A percentile compares a stretch with the other conserved stretches of the same genome.
Evolutionary conservation across 2,888 invertebrate genomes (phyloP).

Genomic region (Druceiella hillmani): DNA sequence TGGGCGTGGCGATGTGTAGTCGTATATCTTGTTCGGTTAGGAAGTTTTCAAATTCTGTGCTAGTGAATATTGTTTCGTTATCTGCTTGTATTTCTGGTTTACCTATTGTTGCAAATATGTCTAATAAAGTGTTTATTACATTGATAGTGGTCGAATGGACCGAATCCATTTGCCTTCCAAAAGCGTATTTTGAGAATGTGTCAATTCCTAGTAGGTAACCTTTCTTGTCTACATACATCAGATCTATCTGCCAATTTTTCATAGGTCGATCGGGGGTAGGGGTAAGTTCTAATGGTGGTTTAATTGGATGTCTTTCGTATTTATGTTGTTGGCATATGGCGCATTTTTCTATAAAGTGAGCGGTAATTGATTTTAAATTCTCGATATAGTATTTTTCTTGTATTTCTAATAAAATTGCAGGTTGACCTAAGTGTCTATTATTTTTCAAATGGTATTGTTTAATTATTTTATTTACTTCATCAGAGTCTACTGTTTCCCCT

Average conservation of each 20-base stretch:
- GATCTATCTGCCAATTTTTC: not conserved
- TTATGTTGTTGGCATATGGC: not conserved
- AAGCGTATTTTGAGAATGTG: not conserved
- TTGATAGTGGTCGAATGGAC: too few species aligned
- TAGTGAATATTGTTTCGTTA: too few species aligned
- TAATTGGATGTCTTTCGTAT: not conserved
- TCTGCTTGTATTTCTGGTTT: too few species aligned
- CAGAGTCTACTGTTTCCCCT: not conserved
- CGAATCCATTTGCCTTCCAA: not conserved
- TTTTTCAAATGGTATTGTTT: conserved; percentile 1
- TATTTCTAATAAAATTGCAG: not conserved
- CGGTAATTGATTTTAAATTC: not conserved
- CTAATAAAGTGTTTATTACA: too few species aligned
- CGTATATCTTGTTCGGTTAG: too few species aligned
- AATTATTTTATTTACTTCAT: not conserved
- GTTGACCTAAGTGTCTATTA: not conserved
- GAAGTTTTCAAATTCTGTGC: too few species aligned
- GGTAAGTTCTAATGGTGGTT: not conserved
- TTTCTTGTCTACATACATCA: not conserved
- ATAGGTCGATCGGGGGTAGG: not conserved
- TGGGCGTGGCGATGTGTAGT: too few species aligned
- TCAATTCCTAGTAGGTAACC: not conserved
- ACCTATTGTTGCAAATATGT: too few species aligned
- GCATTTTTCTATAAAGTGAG: conserved; percentile 1
- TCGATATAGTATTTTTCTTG: not conserved